A percentile compares a stretch with the other conserved stretches of the same genome.
Conservation (phyloP, 2,113 vertebrate genomes). For the Danio rerio region DNA sequence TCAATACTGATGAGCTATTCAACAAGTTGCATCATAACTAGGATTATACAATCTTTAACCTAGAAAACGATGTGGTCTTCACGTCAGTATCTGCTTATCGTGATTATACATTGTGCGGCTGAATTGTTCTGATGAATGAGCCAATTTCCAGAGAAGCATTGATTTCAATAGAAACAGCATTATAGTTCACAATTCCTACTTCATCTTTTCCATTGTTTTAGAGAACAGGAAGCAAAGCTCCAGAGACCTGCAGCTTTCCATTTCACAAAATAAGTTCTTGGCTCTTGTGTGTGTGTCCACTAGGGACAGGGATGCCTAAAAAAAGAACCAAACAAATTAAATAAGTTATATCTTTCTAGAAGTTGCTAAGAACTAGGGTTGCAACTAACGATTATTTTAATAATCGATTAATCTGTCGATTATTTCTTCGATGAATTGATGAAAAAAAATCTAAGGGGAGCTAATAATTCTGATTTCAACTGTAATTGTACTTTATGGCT, state of each 20-base stretch:
- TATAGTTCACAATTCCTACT: slow-evolving; percentile 2
- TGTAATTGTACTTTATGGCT: too few relatives aligned
- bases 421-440: too few relatives aligned
- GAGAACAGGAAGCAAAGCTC: background rate
- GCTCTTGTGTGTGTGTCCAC: background rate
- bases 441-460: too few relatives aligned
- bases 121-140: background rate
- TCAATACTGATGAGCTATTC: background rate
- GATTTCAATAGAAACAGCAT: background rate
- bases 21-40: background rate
- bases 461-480: too few relatives aligned
- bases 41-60: slow-evolving; percentile 45
- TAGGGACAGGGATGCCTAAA: background rate
- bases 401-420: too few relatives aligned
- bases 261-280: background rate
- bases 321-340: background rate
- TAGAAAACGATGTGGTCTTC: background rate
- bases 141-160: background rate
- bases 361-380: background rate
- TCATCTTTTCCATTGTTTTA: slow-evolving; percentile 3
- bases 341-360: background rate
- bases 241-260: background rate
- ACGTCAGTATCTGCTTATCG: background rate
- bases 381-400: too few relatives aligned
- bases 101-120: background rate